phyloP scores from a whole-genome alignment of 2,113 vertebrate genomes.

The Machaerirhynchus nigripectus region DNA sequence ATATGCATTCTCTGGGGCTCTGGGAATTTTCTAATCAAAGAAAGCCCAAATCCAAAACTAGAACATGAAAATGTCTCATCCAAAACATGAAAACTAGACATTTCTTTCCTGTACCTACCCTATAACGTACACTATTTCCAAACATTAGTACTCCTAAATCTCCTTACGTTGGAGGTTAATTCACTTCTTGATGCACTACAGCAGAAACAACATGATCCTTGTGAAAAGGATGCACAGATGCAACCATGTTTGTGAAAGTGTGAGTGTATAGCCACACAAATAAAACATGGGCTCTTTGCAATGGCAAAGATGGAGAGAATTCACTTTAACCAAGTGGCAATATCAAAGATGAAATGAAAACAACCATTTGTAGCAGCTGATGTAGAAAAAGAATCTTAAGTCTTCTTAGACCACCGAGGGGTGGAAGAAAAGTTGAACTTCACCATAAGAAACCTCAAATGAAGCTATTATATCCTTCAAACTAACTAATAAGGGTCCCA shows the following conservation, averaged over 20 bases:
- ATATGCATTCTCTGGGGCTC: not conserved
- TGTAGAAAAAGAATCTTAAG: not conserved
- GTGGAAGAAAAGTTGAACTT: not conserved
- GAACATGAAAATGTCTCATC: not conserved
- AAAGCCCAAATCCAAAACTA: not conserved
- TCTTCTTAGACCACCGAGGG: not conserved
- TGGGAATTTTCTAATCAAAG: not conserved
- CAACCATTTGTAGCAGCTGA: not conserved
- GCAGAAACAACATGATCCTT: not conserved
- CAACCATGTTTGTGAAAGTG: not conserved
- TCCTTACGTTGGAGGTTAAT: not conserved
- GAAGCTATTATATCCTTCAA: not conserved
- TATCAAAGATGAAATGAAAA: not conserved
- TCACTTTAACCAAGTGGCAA: not conserved
- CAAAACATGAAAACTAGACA: not conserved
- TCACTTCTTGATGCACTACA: not conserved
- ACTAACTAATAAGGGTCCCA: not conserved
- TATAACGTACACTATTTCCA: not conserved
- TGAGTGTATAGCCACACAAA: not conserved
- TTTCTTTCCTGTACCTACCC: not conserved
- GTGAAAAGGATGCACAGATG: not conserved
- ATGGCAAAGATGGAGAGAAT: not conserved
- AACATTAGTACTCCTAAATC: not conserved
- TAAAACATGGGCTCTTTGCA: not conserved
- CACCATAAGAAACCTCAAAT: not conserved